Evolutionary conservation across 2,888 invertebrate species (phyloP), one percentile per base, ranked within the genome.

Genomic region (Lasioglossum zephyrum): DNA sequence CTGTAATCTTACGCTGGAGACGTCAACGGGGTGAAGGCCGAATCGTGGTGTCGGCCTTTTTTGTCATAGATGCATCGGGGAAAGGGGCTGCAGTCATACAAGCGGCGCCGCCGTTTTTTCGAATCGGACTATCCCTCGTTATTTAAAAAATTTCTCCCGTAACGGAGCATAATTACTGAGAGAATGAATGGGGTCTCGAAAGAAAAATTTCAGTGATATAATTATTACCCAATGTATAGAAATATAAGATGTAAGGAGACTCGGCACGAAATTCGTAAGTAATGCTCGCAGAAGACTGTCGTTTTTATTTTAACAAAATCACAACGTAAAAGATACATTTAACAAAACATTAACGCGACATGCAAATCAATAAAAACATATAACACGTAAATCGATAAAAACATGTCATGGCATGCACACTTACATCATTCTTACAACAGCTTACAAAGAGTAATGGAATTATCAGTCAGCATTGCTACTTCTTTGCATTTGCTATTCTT

Each of bases 1-100:
- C 89, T 90, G 91, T 91, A 89, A 90, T 88, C 86, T 88, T 85
- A 90, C 77, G 74, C 89, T 82, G 13, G 70, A 69, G 81, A 73
- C 80, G 83, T 69, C 78, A 78, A 47, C 77, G 81, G 78, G 74
- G 75, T 74, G 76, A 63, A 60, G 49, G 5, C 4, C 73, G 74
- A 60, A 53, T 66, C 63, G 49, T 73, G 53, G 44, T 53, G 70
- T 41, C 74, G 57, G 72, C 70, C 53, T 70, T 76, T 70, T 81
- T 84, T 87, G 22, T 49, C 11, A 4, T 41, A 49, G 79, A 66
- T 77, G 44, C 60, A 49, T 78, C 70, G 60, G 44, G 26, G 36
- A 75, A 49, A 26, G 49, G 80, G 70, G 31, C 53, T 18, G 31
- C 4, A 26, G 26, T 73, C 26, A 44, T 72, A 72, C 79, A 82